Evolutionary conservation across 2,888 invertebrate genomes (phyloP), one percentile per base, ranked within the genome.

Genomic region (Ochropleura plecta): DNA sequence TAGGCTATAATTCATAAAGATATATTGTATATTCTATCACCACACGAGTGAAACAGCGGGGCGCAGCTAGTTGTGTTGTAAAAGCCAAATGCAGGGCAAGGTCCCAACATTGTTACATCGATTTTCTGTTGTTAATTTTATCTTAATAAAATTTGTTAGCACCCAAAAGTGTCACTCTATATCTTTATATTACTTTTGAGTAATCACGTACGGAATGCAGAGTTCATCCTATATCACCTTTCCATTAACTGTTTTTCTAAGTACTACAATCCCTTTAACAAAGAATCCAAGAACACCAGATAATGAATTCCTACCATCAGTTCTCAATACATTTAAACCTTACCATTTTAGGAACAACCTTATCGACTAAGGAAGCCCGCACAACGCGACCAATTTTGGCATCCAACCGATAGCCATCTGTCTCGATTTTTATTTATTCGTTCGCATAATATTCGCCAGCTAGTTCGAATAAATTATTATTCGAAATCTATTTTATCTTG

Each of bases 351-450:
- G 67, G 72, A 66, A 5, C 70, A 68, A 68, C 82, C 85, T 87
- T 90, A 91, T 91, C 89, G 83, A 83, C 78, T 65, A 85, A 89
- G 89, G 91, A 90, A 89, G 87, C 86, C 84, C 76, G 87, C 77
- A 85, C 86, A 81, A 76, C 83, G 85, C 81, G 75, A 73, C 90
- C 91, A 91, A 91, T 92, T 92, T 92, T 89, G 91, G 90, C 85
- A 86, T 91, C 86, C 86, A 51, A 68, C 65, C 57, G 92, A 92
- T 92, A 92, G 86, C 72, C 78, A 92, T 92, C 92, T 88, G 90
- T 92, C 92, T 92, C 89, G 86, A 89, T 92, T 93, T 93, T 94
- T 93, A 94, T 94, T 94, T 94, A 93, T 92, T 90, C 86, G 71
- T 81, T 76, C 85, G 90, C 89, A 90, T 91, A 90, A 91, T 92